These are phyloP conservation scores for Aeoliscus strigatus DNA, from an alignment of 2,797 vertebrate genomes.

Conservation along the genomic window DNA sequence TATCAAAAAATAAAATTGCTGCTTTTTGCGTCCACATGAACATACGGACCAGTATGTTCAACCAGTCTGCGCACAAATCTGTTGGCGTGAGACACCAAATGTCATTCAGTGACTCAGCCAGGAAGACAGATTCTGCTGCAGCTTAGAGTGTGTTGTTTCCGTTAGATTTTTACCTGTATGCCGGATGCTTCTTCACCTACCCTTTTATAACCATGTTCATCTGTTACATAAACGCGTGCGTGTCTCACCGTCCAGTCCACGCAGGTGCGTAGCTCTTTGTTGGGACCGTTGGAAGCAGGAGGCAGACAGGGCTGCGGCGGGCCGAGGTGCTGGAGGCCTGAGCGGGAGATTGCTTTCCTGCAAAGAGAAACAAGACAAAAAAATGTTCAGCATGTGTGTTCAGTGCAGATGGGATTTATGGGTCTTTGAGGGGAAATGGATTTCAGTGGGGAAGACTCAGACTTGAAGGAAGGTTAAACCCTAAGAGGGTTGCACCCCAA, in stretches of 20 bases:
- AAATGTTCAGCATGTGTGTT: background rate
- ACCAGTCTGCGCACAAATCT: constrained; percentile 43
- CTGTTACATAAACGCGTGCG: too few species aligned
- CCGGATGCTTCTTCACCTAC: too few species aligned
- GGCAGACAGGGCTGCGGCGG: constrained; percentile 81
- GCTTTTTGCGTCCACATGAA: constrained; percentile 30
- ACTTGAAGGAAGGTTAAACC: too few species aligned
- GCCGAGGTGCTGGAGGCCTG: constrained; percentile 92
- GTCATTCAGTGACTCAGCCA: constrained; percentile 44
- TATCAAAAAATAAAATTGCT: constrained; percentile 20
- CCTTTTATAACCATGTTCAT: too few species aligned
- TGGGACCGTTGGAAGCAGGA: constrained; percentile 88
- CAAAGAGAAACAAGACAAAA: constrained; percentile 9
- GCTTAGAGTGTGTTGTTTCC: background rate
- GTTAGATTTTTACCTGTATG: background rate
- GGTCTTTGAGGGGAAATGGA: too few species aligned
- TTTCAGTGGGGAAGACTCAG: too few species aligned
- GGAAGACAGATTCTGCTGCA: constrained; percentile 1
- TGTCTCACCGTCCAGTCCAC: constrained; percentile 93
- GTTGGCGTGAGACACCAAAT: constrained; percentile 37
- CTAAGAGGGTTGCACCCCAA: too few species aligned
- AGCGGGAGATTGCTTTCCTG: constrained; percentile 97
- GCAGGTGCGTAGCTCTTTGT: constrained; percentile 85
- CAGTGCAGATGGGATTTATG: too few species aligned
- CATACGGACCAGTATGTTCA: constrained; percentile 31